phyloP scores from a whole-genome alignment of 2,113 vertebrate species.

The Tympanuchus pallidicinctus region DNA sequence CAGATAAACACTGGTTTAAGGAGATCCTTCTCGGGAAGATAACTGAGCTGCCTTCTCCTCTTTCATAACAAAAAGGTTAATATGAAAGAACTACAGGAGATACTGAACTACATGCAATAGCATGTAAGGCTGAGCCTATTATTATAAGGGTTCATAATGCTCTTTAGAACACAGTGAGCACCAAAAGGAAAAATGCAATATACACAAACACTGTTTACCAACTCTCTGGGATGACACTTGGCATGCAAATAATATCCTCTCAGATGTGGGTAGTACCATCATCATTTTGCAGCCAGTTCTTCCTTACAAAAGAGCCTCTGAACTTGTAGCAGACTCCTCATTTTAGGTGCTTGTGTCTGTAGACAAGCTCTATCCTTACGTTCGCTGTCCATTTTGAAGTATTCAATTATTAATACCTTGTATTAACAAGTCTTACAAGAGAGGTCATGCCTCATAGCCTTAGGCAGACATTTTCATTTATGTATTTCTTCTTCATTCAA shows the following conservation, averaged over 20 bases:
- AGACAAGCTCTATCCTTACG: not conserved
- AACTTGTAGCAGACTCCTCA: not conserved
- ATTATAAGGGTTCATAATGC: not conserved
- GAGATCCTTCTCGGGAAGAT: not conserved
- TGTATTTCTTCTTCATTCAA: not conserved
- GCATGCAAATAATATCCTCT: rapidly evolving
- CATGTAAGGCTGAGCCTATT: not conserved
- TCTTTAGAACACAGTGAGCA: not conserved
- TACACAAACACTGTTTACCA: not conserved
- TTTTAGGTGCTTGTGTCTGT: not conserved
- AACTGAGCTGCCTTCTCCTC: not conserved
- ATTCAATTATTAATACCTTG: not conserved
- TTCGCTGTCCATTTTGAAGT: not conserved
- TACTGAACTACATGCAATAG: not conserved
- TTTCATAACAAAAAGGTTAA: not conserved
- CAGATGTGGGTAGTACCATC: not conserved
- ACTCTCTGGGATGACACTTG: not conserved
- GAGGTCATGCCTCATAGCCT: not conserved
- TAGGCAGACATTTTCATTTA: not conserved
- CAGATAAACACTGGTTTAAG: not conserved
- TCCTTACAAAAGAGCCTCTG: not conserved
- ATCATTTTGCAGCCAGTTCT: not conserved
- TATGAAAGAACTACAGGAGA: not conserved
- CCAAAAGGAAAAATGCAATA: not conserved
- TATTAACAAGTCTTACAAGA: not conserved